Conservation (phyloP, 2,888 invertebrate species). For the Tachina lurida region DNA sequence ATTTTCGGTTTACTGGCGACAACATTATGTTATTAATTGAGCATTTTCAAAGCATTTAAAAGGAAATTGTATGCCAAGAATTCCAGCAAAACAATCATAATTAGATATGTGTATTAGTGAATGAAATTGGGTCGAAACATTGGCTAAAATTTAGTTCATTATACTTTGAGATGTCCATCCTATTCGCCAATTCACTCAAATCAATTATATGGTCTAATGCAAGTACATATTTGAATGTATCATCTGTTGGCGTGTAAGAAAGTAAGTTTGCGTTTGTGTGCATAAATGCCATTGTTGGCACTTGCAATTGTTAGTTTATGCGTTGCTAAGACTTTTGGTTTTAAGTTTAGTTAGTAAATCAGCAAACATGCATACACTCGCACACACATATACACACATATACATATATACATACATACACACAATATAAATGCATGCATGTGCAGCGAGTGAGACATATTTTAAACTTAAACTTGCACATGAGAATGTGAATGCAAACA, state of each 20-base stretch:
- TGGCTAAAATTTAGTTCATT: slow-evolving; percentile 8
- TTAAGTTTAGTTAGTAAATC: slow-evolving; percentile 55
- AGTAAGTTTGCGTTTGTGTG: slow-evolving; percentile 9
- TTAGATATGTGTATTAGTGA: not conserved
- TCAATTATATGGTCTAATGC: slow-evolving; percentile 6
- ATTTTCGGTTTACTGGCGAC: too few relatives aligned
- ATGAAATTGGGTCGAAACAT: not conserved
- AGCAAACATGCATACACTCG: slow-evolving; percentile 23
- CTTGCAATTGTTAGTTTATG: slow-evolving; percentile 59
- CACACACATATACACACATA: not conserved
- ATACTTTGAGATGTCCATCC: not conserved
- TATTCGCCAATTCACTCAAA: slow-evolving; percentile 8
- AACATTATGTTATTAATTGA: not conserved
- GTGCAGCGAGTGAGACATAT: slow-evolving; percentile 19
- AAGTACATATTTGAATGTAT: not conserved
- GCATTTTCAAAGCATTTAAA: not conserved
- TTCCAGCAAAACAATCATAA: not conserved
- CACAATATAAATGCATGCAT: not conserved
- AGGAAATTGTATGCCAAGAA: not conserved
- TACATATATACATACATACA: not conserved
- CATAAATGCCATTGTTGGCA: slow-evolving; percentile 57
- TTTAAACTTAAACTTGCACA: slow-evolving; percentile 19
- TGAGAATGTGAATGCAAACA: slow-evolving; percentile 15
- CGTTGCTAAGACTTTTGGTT: slow-evolving; percentile 46
- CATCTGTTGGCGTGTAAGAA: not conserved